Base-by-base conservation (phyloP, 2,797 vertebrate species). In the Neosilurus mollespiculum region DNA sequence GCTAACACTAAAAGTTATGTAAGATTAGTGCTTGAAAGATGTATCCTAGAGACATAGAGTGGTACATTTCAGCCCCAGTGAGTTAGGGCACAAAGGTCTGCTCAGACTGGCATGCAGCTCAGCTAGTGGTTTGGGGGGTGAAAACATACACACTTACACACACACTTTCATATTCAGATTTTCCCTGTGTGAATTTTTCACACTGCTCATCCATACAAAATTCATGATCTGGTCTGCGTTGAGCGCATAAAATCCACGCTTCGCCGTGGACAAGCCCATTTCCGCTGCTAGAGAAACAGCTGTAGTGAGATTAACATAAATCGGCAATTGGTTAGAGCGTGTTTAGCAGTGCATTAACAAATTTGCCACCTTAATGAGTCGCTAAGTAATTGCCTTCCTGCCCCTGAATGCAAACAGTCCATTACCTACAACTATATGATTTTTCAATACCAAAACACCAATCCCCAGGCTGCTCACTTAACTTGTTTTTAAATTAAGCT, bases 281-380 rank as follows among this genome's bases (percentile, higher is more conserved):
- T 85, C 85, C 83, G 78, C 83, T 81, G 87, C 88, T 84, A 83
- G 86, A 78, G 86, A 90, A 88, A 89, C 87, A 89, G 88, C 88
- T 91, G 88, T 88, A 89, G 85, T 83, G 81, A 90, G 88, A 91
- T 91, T 89, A 90, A 86, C 90, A 91, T 89, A 89, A 90, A 90
- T 90, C 88, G 83, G 86, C 87, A 89, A 87, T 90, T 91, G 85
- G 90, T 90, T 91, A 90, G 88, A 87, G 88, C 75, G 81, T 90
- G 90, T 90, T 91, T 90, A 91, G 89, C 88, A 87, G 89, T 88
- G 90, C 90, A 90, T 91, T 89, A 90, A 90, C 90, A 90, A 88
- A 90, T 90, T 89, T 89, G 87, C 90, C 89, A 88, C 86, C 88
- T 89, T 90, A 90, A 91, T 91, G 90, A 90, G 89, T 89, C 87